Base-by-base conservation (phyloP, 92 coral and sea anemone species). In the Desmophyllum pertusum region DNA sequence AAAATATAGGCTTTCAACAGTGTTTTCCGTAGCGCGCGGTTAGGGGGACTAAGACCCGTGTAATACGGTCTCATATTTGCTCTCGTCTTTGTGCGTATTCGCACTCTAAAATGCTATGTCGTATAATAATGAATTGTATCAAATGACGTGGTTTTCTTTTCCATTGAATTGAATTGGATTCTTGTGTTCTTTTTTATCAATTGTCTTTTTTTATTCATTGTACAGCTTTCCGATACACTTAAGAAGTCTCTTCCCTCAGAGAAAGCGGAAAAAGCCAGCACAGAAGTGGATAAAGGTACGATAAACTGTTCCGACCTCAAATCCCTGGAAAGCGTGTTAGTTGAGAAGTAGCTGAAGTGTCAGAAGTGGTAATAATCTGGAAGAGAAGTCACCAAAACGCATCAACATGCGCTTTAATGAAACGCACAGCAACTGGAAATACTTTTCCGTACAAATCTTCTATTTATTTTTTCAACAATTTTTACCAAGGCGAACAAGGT, bases 191-290 rank as follows among this genome's bases (percentile, higher is more conserved):
- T 55, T n/a, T n/a, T n/a, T n/a, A n/a, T n/a, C n/a, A 1, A 21
- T 55, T 10, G 1, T 30, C 21, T 5, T 8, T 18, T 41, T 7
- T 19, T 36, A 33, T 69, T 30, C 41, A 36, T 52, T 36, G 6
- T 18, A n/a, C 25, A 91, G 94, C 94, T 91, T 48, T 77, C 90
- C 46, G 91, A 87, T 71, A 65, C 68, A 13, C 89, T 91, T 11
- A 48, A 75, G 30, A 75, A 80, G 42, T 91, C 94, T 25, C 65
- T 89, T 29, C 80, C 73, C 15, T 62, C 77, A 11, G 76, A 84
- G 46, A 75, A 88, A 21, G 50, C 80, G 1, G 73, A 79, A 14
- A 52, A 80, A 51, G 76, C 84, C 10, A 61, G 79, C 8, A 40
- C 41, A 36, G 79, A 70, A 21, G 89, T 91, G 42, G 77, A 87